Base-by-base conservation (phyloP, 1,140 invertebrate genomes). In the Palaemon carinicauda region DNA sequence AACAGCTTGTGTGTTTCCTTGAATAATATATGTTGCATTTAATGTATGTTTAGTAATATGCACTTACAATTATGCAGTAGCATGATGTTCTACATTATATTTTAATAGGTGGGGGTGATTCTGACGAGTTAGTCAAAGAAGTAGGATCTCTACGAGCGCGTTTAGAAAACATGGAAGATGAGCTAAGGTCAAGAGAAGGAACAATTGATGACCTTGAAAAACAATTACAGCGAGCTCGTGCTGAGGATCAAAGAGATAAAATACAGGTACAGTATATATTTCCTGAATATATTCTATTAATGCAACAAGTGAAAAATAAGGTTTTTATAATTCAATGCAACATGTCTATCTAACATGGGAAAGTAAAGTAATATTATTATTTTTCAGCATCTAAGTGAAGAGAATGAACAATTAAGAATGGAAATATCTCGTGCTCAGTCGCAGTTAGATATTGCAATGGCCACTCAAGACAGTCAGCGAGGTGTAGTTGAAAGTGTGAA, bases 401-500 rank as follows among this genome's bases (percentile, higher is more conserved):
- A 96, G 90, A 96, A 96, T 90, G 93, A 94, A 84, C 94, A 94
- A 89, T 92, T 96, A 50, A 93, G 94, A 89, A 93, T 94, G 75
- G 95, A 95, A 89, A 92, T 95, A 31, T 94, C 94, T 89, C 93
- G 96, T 73, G 94, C 96, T 12, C 96, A 97, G 91, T 95, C 95
- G 83, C 96, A 97, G 91, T 92, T 97, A 89, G 96, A 97, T 89
- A 94, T 97, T 69, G 94, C 95, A 9, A 92, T 96, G 77, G 94
- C 95, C 84, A 94, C 95, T 21, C 96, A 97, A 90, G 96, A 97
- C 91, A 95, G 95, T 69, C 96, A 97, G 91, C 93, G 95, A 89
- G 94, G 96, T 90, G 96, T 97, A 87, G 93, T 98, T 83, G 94
- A 97, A 89, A 96, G 95, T 56, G 92, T 98, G 65, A 97, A 97